Conservation (phyloP, 2,113 vertebrate species). For the Lophotis ruficrista region DNA sequence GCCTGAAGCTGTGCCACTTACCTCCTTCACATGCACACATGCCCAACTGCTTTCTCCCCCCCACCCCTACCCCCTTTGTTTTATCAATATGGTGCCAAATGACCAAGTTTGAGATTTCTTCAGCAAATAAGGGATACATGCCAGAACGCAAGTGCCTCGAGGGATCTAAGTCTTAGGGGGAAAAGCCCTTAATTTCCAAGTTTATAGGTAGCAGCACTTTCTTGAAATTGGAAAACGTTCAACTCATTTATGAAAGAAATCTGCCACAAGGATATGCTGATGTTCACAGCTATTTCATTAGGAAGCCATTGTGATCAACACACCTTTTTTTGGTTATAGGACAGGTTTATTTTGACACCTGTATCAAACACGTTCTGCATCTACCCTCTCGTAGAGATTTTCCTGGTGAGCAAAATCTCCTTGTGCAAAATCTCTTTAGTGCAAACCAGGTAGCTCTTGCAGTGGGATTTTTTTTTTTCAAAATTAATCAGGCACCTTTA, state of each 20-base stretch:
- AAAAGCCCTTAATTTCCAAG: constrained; percentile 66
- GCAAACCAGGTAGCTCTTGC: neutral
- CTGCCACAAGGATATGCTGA: constrained; percentile 52
- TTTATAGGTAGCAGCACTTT: constrained; percentile 60
- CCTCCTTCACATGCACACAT: neutral
- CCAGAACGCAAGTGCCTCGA: constrained; percentile 54
- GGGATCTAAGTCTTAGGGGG: constrained; percentile 40
- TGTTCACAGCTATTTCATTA: constrained; percentile 55
- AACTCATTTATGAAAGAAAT: constrained; percentile 52
- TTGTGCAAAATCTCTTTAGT: neutral
- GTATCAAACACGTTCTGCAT: neutral
- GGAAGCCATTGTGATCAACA: constrained; percentile 41
- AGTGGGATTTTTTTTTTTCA: constrained; percentile 28
- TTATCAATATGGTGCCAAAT: constrained; percentile 48
- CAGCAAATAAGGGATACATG: constrained; percentile 62
- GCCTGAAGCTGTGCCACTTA: constrained; percentile 8
- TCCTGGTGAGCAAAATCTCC: neutral
- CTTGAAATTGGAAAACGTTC: constrained; percentile 66
- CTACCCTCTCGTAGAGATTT: neutral
- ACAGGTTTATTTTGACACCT: constrained; percentile 55
- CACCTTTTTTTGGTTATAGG: neutral
- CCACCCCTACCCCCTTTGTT: neutral
- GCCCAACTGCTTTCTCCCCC: neutral
- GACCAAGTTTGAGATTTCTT: constrained; percentile 63
- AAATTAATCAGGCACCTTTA: neutral